These are phyloP conservation scores for Drosophila novamexicana DNA, from an alignment of 1,140 invertebrate genomes.

Conservation along the genomic window DNA sequence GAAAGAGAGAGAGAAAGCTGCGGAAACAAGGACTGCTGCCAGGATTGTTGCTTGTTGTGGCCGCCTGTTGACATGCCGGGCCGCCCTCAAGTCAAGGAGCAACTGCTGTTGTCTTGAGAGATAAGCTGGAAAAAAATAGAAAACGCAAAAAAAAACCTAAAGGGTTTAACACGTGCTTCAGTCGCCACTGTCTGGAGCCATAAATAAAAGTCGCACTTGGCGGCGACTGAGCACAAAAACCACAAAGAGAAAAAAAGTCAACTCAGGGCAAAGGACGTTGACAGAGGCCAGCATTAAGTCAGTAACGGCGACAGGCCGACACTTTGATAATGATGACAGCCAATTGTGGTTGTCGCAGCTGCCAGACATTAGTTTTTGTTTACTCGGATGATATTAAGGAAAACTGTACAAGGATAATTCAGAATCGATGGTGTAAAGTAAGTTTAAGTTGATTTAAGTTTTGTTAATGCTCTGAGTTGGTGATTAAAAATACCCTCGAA, in stretches of 20 bases:
- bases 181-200: conserved; percentile 37
- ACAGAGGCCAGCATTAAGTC: conserved; percentile 47
- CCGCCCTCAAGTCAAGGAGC: conserved; percentile 54
- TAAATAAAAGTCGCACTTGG: conserved; percentile 63
- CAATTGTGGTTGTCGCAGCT: conserved; percentile 48
- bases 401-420: background rate
- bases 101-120: conserved; percentile 45
- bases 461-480: no score
- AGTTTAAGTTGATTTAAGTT: background rate
- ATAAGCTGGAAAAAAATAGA: conserved; percentile 38
- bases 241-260: conserved; percentile 14
- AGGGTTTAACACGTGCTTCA: conserved; percentile 66
- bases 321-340: conserved; percentile 60
- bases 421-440: background rate
- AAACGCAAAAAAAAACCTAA: conserved; percentile 18
- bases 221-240: conserved; percentile 6
- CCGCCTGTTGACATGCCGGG: conserved; percentile 56
- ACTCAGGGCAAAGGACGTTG: conserved; percentile 43
- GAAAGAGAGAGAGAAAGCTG: background rate
- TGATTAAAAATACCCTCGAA: no score
- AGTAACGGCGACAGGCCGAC: conserved; percentile 26
- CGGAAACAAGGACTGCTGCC: conserved; percentile 18
- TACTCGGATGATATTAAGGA: background rate
- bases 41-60: conserved; percentile 41
- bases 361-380: background rate